Evolutionary conservation across 2,113 vertebrate species (phyloP), one percentile per base, ranked within the genome.

Genomic region (Hippolais icterina): DNA sequence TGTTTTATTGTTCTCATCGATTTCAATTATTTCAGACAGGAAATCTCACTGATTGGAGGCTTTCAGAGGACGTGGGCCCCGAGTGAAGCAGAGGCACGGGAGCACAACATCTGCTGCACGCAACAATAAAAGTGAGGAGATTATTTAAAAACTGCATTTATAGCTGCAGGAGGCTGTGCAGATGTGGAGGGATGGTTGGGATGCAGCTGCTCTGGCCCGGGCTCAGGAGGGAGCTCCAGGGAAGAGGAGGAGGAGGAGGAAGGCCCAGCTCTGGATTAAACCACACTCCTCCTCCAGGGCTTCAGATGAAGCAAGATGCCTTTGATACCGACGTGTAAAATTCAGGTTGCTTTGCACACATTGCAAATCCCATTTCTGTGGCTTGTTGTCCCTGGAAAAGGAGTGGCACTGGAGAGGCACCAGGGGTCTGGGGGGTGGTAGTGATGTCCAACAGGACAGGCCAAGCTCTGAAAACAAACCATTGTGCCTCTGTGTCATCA

Each of bases 191-290:
- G 42, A 17, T 1, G 39, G 74, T 15, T 68, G 83, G 71, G 44
- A 29, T 42, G 54, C 50, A 70, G 39, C 53, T 3, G 4, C 81
- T 59, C 52, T 56, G 52, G 52, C 2, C 2, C 0, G 0, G 2
- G 12, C 44, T 71, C 12, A 2, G 60, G 76, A 87, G 42, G 1
- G 6, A 52, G 69, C 37, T 42, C 31, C 2, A 33, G 37, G 27
- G 4, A 66, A 11, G 11, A 42, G 13, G 22, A 80, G 8, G 42
- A 64, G 49, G 18, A 44, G 20, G 35, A 47, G 39, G 41, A 37
- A 0, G 15, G 37, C 14, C 28, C 35, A 18, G 54, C 50, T 52
- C 57, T 52, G 46, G 52, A 39, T 57, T 37, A 25, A 59, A 74
- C 4, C 39, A 23, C 29, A 50, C 25, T 27, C 31, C 29, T 89